Evolutionary conservation across 1,140 invertebrate genomes (phyloP).

Genomic region (Aphelenchoides besseyi): DNA sequence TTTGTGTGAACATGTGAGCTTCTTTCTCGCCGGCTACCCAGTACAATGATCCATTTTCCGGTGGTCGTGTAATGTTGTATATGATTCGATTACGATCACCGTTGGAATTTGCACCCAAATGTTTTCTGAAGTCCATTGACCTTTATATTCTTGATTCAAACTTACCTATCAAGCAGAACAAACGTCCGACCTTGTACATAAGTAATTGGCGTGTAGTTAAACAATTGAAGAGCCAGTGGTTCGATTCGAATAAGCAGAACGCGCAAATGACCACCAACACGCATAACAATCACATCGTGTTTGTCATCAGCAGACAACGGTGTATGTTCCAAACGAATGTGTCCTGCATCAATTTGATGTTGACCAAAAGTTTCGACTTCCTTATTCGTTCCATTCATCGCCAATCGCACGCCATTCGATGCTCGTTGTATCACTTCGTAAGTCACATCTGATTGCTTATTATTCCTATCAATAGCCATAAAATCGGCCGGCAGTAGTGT

Average conservation of each 20-base stretch:
- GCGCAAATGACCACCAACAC: conserved; percentile 43
- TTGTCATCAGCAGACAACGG: conserved; percentile 28
- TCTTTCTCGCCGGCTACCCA: conserved; percentile 63
- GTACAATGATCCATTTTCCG: conserved; percentile 61
- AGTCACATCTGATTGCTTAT: conserved; percentile 39
- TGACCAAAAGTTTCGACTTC: conserved; percentile 31
- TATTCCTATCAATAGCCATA: conserved; percentile 21
- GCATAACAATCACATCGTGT: conserved; percentile 26
- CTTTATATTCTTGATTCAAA: conserved; percentile 2
- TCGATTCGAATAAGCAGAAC: conserved; percentile 49
- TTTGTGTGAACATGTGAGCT: conserved; percentile 53
- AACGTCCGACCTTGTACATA: conserved; percentile 59
- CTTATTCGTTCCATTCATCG: conserved; percentile 15
- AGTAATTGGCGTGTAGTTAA: conserved; percentile 55
- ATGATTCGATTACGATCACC: conserved; percentile 48
- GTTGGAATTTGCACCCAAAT: conserved; percentile 61
- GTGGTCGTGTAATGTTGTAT: conserved; percentile 49
- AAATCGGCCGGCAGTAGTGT: conserved; percentile 35
- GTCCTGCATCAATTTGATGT: conserved; percentile 43
- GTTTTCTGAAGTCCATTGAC: conserved; percentile 33
- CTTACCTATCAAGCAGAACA: conserved; percentile 51
- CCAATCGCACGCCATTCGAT: conserved; percentile 26
- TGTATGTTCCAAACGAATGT: conserved; percentile 39
- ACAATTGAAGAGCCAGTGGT: conserved; percentile 53
- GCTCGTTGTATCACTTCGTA: conserved; percentile 47